Evolutionary conservation across 2,888 invertebrate species (phyloP).

Genomic region (Crioceris asparagi): DNA sequence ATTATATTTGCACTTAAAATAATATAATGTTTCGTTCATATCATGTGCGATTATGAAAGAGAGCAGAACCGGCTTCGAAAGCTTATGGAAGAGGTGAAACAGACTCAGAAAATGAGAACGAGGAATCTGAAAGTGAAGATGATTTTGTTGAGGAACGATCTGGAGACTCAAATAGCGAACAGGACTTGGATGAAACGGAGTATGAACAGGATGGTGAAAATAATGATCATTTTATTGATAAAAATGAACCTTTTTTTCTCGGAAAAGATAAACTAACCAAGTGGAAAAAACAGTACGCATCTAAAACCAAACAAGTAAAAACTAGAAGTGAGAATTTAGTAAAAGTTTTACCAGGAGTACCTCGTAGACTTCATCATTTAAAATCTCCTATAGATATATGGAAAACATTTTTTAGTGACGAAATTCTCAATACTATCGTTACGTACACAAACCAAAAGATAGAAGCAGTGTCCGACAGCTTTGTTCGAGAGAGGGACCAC

Average conservation of each 20-base stretch:
- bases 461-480: conserved; percentile 4
- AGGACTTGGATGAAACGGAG: conserved; percentile 3
- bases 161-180: conserved; percentile 5
- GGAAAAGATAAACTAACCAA: conserved; percentile 9
- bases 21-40: conserved; percentile 1
- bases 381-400: conserved; percentile 6
- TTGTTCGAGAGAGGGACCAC: conserved; percentile 2
- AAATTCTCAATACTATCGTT: conserved; percentile 4
- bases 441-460: conserved; percentile 5
- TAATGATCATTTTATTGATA: conserved; percentile 1
- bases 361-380: conserved; percentile 6
- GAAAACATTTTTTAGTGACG: conserved; percentile 3
- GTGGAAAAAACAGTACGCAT: conserved; percentile 6
- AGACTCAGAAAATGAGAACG: conserved; percentile 4
- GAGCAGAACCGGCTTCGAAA: background rate
- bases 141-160: conserved; percentile 3
- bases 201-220: conserved; percentile 2
- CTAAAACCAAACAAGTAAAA: conserved; percentile 2
- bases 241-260: background rate
- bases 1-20: background rate
- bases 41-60: background rate
- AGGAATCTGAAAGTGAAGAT: conserved; percentile 5
- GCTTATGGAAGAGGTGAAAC: conserved; percentile 3
- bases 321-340: conserved; percentile 4
- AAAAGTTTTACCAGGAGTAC: conserved; percentile 3